phyloP scores from a whole-genome alignment of 2,888 invertebrate species.

The Patella depressa region DNA sequence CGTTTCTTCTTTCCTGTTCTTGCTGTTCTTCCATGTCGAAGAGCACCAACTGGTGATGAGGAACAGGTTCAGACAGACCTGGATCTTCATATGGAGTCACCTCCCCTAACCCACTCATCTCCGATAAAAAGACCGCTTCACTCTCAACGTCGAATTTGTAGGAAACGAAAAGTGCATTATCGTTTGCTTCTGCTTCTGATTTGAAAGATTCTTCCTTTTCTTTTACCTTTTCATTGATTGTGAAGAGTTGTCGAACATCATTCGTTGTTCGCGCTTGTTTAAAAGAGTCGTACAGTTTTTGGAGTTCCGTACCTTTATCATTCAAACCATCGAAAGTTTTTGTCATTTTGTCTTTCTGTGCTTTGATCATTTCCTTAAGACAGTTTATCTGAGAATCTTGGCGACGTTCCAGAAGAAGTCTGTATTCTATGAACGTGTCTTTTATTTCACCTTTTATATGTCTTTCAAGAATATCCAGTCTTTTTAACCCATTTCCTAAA shows the following conservation, averaged over 20 bases:
- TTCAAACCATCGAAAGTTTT: conserved; percentile 56
- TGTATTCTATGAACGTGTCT: conserved; percentile 64
- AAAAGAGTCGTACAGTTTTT: conserved; percentile 58
- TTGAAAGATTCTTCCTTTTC: conserved; percentile 55
- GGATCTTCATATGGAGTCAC: conserved; percentile 48
- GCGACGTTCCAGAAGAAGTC: conserved; percentile 58
- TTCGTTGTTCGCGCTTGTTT: conserved; percentile 51
- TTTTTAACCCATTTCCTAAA: conserved; percentile 60
- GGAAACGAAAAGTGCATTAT: conserved; percentile 55
- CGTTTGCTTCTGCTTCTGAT: conserved; percentile 45
- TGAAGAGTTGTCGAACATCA: conserved; percentile 58
- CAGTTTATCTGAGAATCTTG: conserved; percentile 57
- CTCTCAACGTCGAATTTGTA: conserved; percentile 56
- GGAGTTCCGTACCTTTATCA: conserved; percentile 55
- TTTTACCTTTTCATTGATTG: conserved; percentile 53
- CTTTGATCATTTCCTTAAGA: conserved; percentile 53
- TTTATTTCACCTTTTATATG: conserved; percentile 55
- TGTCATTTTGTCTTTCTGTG: conserved; percentile 57
- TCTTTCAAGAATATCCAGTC: conserved; percentile 61
- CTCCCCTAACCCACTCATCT: conserved; percentile 62
- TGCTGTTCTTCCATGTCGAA: conserved; percentile 46
- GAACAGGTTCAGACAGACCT: conserved; percentile 51
- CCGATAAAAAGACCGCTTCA: conserved; percentile 56
- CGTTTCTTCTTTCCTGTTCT: conserved; percentile 25
- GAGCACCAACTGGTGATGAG: conserved; percentile 52